Conservation (phyloP, 2,888 invertebrate species). For the Bombylius major region DNA sequence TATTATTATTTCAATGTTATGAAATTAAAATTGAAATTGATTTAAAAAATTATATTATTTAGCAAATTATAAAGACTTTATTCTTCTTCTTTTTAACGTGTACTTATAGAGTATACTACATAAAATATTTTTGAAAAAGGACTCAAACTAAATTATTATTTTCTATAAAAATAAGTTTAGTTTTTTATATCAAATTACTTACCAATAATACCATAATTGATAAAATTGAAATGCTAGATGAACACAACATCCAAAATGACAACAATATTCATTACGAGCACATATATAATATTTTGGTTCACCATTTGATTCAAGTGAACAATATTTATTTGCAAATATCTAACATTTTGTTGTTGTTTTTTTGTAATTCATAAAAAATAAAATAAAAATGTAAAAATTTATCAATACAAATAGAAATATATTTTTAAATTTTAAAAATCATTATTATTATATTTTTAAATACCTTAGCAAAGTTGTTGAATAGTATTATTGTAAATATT, state of each 20-base stretch:
- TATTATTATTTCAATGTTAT: too few relatives aligned
- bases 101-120: too few relatives aligned
- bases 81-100: too few relatives aligned
- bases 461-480: background rate
- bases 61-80: too few relatives aligned
- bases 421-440: background rate
- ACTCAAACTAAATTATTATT: too few relatives aligned
- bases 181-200: constrained; percentile 13
- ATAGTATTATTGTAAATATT: background rate
- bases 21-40: too few relatives aligned
- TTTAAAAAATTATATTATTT: too few relatives aligned
- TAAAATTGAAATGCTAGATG: constrained; percentile 42
- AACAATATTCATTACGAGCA: constrained; percentile 41
- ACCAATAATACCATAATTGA: constrained; percentile 46
- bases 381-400: too few relatives aligned
- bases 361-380: too few relatives aligned
- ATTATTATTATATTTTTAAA: too few relatives aligned
- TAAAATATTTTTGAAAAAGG: too few relatives aligned
- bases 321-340: constrained; percentile 28
- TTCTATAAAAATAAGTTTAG: too few relatives aligned
- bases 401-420: background rate
- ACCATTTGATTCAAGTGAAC: constrained; percentile 37
- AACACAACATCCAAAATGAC: constrained; percentile 42
- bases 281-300: constrained; percentile 39
- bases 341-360: constrained; percentile 3